phyloP scores from a whole-genome alignment of 2,888 invertebrate species.

The Podabrus alpinus region DNA sequence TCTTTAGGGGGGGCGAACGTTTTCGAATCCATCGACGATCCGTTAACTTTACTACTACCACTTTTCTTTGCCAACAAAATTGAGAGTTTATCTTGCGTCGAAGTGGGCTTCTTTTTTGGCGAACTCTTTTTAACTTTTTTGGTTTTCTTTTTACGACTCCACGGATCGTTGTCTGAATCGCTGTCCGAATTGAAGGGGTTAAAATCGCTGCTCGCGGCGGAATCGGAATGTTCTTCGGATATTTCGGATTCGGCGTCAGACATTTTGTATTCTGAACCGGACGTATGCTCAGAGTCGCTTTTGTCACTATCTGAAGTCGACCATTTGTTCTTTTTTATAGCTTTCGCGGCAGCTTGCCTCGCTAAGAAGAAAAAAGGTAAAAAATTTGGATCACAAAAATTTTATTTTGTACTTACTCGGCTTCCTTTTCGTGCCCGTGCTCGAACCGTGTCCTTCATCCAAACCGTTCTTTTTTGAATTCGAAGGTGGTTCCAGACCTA shows the following conservation, averaged over 20 bases:
- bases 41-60: slow-evolving; percentile 47
- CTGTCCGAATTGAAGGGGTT: slow-evolving; percentile 90
- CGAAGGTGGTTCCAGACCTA: slow-evolving; percentile 60
- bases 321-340: slow-evolving; percentile 64
- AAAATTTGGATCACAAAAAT: not conserved
- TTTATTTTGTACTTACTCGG: slow-evolving; percentile 51
- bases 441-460: slow-evolving; percentile 47
- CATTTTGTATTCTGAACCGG: slow-evolving; percentile 63
- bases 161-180: slow-evolving; percentile 76
- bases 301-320: slow-evolving; percentile 68
- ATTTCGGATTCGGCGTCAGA: slow-evolving; percentile 58
- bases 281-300: slow-evolving; percentile 60
- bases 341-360: slow-evolving; percentile 63
- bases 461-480: slow-evolving; percentile 43
- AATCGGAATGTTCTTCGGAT: slow-evolving; percentile 60
- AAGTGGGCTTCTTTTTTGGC: slow-evolving; percentile 13
- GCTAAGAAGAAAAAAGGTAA: slow-evolving; percentile 46
- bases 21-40: slow-evolving; percentile 47
- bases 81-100: slow-evolving; percentile 81
- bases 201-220: slow-evolving; percentile 78
- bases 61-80: slow-evolving; percentile 63
- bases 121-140: slow-evolving; percentile 47
- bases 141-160: slow-evolving; percentile 51
- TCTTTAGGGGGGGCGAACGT: slow-evolving; percentile 73
- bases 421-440: slow-evolving; percentile 61